Evolutionary conservation across 2,113 vertebrate species (phyloP).

Genomic region (Menura novaehollandiae): DNA sequence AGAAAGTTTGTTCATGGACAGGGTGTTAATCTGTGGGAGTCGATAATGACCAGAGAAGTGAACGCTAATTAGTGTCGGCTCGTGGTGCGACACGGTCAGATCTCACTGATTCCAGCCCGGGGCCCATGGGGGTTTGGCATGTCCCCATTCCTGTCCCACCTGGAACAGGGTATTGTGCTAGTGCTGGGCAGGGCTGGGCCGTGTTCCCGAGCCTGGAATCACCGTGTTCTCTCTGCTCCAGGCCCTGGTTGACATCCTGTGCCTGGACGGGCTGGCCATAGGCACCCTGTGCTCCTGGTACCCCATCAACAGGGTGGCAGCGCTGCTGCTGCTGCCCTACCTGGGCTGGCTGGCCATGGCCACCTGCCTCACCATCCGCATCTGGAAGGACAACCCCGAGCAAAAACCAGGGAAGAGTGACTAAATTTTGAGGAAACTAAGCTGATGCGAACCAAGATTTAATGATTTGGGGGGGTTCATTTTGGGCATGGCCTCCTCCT

Average conservation of each 20-base stretch:
- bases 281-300: slow-evolving; percentile 82
- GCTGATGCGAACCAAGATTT: background rate
- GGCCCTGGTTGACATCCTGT: slow-evolving; percentile 77
- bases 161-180: fast-evolving
- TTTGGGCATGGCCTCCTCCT: background rate
- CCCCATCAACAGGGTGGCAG: slow-evolving; percentile 77
- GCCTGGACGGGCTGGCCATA: slow-evolving; percentile 76
- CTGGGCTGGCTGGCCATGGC: slow-evolving; percentile 86
- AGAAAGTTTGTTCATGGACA: background rate
- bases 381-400: slow-evolving; percentile 87
- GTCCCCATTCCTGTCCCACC: background rate
- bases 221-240: background rate
- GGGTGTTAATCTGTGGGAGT: background rate
- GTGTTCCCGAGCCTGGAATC: fast-evolving
- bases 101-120: background rate
- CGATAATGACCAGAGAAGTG: background rate
- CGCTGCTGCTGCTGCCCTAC: slow-evolving; percentile 83
- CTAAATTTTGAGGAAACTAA: background rate
- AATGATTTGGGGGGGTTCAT: background rate
- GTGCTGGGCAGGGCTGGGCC: background rate
- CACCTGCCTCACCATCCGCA: slow-evolving; percentile 77
- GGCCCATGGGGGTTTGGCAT: background rate
- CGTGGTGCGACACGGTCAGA: background rate
- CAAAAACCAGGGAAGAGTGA: background rate
- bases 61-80: background rate